Evolutionary conservation across 2,888 invertebrate species (phyloP), one percentile per base, ranked within the genome.

Genomic region (Leucophora obtusa): DNA sequence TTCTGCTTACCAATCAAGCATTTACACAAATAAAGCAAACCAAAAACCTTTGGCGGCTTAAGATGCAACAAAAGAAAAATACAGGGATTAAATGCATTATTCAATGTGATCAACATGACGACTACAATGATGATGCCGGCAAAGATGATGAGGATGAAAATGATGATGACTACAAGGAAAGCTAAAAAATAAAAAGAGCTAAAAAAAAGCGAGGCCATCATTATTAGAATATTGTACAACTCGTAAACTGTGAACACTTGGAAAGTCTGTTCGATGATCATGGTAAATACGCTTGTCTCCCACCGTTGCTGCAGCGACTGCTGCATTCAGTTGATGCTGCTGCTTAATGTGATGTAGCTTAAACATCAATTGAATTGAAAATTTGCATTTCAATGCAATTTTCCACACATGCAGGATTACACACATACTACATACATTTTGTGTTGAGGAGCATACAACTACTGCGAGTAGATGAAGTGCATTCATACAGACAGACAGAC

Each of bases 371-470:
- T 87, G 87, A 88, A 88, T 87, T 88, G 87, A 86, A 81, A 81
- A 88, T 88, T 87, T 88, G 88, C 87, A 87, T 87, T 87, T 87
- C 86, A 88, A 88, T 88, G 86, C 87, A 87, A 87, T 88, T 88
- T 88, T 87, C 87, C 88, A 88, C 88, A 87, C 87, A 86, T 87
- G 85, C 84, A 86, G 83, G 87, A 87, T 87, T 87, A 83, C 85
- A 85, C 47, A 85, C 53, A 72, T n/a, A 58, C 10, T 11, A 59
- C 38, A 58, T 3, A 66, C 53, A 74, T 15, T 15, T 58, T 58
- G 28, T 6, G 33, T n/a, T 58, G 56, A 28, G 35, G 11, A 24
- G 47, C 28, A 56, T 50, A 50, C 47, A 62, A 82, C 83, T 79
- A 84, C 78, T 69, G 82, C 53, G 47, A 74, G 79, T 47, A 66